Percentiles rank a stretch among this genome's conserved stretches.
These are phyloP conservation scores for Trachelus tabidus DNA, from an alignment of 2,888 invertebrate species.

Conservation along the genomic window DNA sequence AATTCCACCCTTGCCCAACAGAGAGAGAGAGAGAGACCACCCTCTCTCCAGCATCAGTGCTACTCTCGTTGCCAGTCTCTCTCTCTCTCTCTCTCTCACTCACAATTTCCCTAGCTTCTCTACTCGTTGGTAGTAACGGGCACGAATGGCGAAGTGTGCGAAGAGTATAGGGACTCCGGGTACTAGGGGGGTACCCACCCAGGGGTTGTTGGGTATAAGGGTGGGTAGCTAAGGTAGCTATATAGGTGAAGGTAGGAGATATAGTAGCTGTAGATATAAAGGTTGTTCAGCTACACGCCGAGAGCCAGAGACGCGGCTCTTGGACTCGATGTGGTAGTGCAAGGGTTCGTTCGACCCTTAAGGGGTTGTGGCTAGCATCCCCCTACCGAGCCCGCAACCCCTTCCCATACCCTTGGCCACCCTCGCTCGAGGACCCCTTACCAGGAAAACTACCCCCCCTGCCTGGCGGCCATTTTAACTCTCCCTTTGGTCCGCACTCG, in stretches of 20 bases:
- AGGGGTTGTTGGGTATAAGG: background rate
- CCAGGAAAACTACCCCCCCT: slow-evolving; percentile 63
- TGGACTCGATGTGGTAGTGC: slow-evolving; percentile 58
- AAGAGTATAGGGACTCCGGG: slow-evolving; percentile 45
- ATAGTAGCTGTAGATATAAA: slow-evolving; percentile 62
- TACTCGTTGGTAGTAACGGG: background rate
- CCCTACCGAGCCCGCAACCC: slow-evolving; percentile 37
- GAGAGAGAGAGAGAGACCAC: slow-evolving; percentile 36
- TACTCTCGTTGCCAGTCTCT: background rate
- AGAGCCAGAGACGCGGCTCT: slow-evolving; percentile 41
- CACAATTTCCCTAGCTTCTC: slow-evolving; percentile 4
- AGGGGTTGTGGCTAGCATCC: slow-evolving; percentile 66
- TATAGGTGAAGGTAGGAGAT: slow-evolving; percentile 28
- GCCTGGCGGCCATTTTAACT: slow-evolving; percentile 65
- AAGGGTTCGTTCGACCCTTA: slow-evolving; percentile 66
- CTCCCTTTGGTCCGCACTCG: slow-evolving; percentile 58
- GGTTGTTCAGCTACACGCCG: slow-evolving; percentile 52
- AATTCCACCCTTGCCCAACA: slow-evolving; percentile 55
- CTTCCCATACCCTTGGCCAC: slow-evolving; percentile 46
- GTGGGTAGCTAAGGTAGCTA: slow-evolving; percentile 20
- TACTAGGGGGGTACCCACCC: slow-evolving; percentile 6
- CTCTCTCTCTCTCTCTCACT: background rate
- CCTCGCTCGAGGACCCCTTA: slow-evolving; percentile 45
- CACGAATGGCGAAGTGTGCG: background rate
- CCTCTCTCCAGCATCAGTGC: slow-evolving; percentile 6